Percentiles rank a stretch among this genome's conserved stretches.
Evolutionary conservation across 2,113 vertebrate genomes (phyloP).

Genomic region (Oryzias woworae): DNA sequence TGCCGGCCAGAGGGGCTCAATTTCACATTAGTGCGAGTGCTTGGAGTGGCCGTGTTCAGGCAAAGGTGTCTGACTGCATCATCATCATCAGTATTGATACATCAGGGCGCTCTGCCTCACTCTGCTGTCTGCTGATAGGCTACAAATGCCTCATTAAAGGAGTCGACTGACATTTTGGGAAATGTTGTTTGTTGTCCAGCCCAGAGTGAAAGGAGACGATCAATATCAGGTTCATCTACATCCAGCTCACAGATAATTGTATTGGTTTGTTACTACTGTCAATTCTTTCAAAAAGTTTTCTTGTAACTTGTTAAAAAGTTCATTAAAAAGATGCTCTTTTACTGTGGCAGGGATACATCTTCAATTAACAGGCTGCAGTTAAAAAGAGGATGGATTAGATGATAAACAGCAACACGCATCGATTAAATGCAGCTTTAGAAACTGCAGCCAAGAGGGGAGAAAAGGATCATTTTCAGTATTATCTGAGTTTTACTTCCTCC

Average conservation of each 20-base stretch:
- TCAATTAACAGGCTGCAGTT: constrained; percentile 9
- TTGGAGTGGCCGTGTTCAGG: constrained; percentile 5
- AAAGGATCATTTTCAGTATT: background rate
- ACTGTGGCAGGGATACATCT: constrained; percentile 6
- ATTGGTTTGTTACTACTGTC: constrained; percentile 6
- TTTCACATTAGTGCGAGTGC: constrained; percentile 34
- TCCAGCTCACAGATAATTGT: constrained; percentile 1
- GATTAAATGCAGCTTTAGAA: background rate
- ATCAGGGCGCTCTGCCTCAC: background rate
- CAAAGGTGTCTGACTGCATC: constrained; percentile 24
- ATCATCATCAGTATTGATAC: constrained; percentile 20
- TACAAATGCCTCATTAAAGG: constrained; percentile 39
- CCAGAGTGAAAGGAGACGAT: constrained; percentile 19
- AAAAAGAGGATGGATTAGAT: constrained; percentile 2
- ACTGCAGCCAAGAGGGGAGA: background rate
- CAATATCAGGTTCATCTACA: background rate
- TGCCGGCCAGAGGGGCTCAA: constrained; percentile 32
- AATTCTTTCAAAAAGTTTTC: constrained; percentile 9
- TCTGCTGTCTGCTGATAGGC: background rate
- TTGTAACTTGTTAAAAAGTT: constrained; percentile 17
- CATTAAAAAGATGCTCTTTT: constrained; percentile 13
- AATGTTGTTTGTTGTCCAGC: constrained; percentile 14
- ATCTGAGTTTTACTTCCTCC: background rate
- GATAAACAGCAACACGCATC: background rate
- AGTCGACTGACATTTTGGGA: constrained; percentile 35